Conservation (phyloP, 2,888 invertebrate species). For the Coenonympha arcania region DNA sequence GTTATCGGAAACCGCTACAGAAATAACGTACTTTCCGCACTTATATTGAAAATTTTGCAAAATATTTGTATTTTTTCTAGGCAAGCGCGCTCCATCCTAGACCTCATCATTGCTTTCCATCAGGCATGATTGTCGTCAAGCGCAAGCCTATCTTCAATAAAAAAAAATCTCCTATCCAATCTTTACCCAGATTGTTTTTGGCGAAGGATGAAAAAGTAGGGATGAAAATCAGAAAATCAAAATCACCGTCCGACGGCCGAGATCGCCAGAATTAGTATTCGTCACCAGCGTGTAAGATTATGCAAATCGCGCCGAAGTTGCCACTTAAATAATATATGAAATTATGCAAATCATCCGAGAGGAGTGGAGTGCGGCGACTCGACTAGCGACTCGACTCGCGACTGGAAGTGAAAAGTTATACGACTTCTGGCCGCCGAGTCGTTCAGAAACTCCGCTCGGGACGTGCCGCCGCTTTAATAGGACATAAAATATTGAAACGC, state of each 20-base stretch:
- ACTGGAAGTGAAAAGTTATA: conserved; percentile 33
- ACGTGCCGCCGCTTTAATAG: conserved; percentile 30
- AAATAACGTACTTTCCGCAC: too few species aligned
- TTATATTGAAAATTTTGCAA: too few species aligned
- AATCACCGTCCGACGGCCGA: conserved; percentile 12
- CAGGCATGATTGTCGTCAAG: too few species aligned
- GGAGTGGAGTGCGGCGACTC: conserved; percentile 27
- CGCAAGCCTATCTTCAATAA: too few species aligned
- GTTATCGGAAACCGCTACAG: too few species aligned
- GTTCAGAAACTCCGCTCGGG: conserved; percentile 21
- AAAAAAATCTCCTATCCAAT: too few species aligned
- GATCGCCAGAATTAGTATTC: conserved; percentile 34
- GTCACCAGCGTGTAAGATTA: conserved; percentile 34
- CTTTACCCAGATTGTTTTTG: too few species aligned
- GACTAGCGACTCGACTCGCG: not conserved
- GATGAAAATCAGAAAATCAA: not conserved
- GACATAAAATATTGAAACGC: conserved; percentile 25
- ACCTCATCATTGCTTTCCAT: too few species aligned
- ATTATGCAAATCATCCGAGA: conserved; percentile 43
- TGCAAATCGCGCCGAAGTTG: conserved; percentile 41
- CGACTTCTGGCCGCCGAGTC: conserved; percentile 33
- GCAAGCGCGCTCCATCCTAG: too few species aligned
- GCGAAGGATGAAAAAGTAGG: not conserved
- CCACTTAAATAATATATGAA: conserved; percentile 52
- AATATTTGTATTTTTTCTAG: too few species aligned